Percentiles rank a stretch among this genome's conserved stretches.
These are phyloP conservation scores for Tridacna crocea DNA, from an alignment of 2,888 invertebrate genomes.

Conservation along the genomic window DNA sequence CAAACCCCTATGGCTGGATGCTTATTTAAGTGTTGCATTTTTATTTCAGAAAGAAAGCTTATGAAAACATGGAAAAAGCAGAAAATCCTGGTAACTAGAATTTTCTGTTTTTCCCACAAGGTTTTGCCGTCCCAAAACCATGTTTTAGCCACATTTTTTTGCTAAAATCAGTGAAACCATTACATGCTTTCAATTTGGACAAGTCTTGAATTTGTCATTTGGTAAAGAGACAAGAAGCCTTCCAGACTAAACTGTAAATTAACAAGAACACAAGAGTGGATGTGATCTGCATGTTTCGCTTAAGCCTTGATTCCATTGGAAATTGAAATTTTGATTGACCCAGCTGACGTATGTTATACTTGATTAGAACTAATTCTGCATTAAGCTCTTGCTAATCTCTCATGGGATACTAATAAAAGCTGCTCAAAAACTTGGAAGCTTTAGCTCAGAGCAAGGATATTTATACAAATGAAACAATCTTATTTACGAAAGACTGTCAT, in stretches of 20 bases:
- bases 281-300: background rate
- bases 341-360: conserved; percentile 2
- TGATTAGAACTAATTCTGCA: background rate
- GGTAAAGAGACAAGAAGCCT: too few species aligned
- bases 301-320: background rate
- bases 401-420: background rate
- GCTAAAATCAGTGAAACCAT: too few species aligned
- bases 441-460: background rate
- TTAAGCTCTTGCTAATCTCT: background rate
- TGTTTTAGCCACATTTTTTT: too few species aligned
- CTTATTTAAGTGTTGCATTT: too few species aligned
- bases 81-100: background rate
- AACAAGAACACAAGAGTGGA: too few species aligned
- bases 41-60: too few species aligned
- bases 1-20: too few species aligned
- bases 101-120: background rate
- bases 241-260: too few species aligned
- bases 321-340: background rate
- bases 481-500: background rate
- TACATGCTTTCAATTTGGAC: too few species aligned
- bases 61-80: background rate
- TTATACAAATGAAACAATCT: background rate
- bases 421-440: background rate
- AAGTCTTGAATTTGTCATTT: too few species aligned
- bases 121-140: too few species aligned